Conservation (phyloP, 2,113 vertebrate genomes). For the Aegotheles bennettii region DNA sequence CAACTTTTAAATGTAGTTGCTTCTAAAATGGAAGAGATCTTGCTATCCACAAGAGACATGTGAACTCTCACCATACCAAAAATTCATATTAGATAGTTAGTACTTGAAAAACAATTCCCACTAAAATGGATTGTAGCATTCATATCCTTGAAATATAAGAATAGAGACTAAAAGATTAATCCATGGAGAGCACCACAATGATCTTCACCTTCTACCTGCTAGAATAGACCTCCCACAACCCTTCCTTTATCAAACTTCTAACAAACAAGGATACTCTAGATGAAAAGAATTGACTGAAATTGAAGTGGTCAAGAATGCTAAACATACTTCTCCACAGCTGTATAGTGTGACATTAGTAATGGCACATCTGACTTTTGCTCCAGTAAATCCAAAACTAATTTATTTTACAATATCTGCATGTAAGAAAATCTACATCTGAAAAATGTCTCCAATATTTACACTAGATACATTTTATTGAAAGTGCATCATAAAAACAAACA, state of each 20-base stretch:
- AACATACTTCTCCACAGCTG: background rate
- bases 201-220: background rate
- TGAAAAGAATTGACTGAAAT: background rate
- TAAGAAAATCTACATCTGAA: background rate
- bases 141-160: background rate
- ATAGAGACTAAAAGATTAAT: conserved; percentile 35
- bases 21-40: background rate
- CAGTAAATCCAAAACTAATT: background rate
- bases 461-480: background rate
- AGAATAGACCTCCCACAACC: background rate
- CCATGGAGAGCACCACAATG: background rate
- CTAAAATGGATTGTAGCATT: background rate
- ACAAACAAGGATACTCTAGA: background rate
- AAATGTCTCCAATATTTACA: background rate
- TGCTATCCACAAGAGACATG: background rate
- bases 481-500: background rate
- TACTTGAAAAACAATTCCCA: background rate
- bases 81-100: background rate
- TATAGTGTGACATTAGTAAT: background rate
- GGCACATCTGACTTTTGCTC: background rate
- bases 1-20: background rate
- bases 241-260: background rate
- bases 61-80: background rate
- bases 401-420: background rate
- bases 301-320: background rate